Evolutionary conservation across 2,888 invertebrate species (phyloP), one percentile per base, ranked within the genome.

Genomic region (Drosophila mimica): DNA sequence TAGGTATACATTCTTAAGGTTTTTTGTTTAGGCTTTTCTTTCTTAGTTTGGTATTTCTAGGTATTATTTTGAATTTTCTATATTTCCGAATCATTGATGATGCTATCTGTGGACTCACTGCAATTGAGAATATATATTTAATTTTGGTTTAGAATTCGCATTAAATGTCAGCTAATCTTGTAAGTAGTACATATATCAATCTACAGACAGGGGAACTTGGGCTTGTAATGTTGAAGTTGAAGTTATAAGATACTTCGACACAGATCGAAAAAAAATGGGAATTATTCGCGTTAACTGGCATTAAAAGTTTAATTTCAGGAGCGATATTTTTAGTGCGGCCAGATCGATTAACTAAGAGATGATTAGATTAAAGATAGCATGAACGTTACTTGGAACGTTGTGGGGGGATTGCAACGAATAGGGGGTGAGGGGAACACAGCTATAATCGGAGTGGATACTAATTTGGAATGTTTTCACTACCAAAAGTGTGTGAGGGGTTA

Each of bases 1-100:
- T 88, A 89, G 86, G 89, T 85, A 85, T 85, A 85, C 85, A 89
- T 69, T 57, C 69, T 85, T 73, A 83, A 69, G 70, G 81, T 48
- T 69, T 56, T 62, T 25, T 68, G 51, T 15, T 33, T 13, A 15
- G 34, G 34, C 28, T 38, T 52, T 33, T 40, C n/a, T 25, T 64
- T 58, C 17, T 7, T 28, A 59, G 30, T 54, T 30, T 5, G 33
- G 31, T 43, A 57, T 40, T 46, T 59, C 6, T 54, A 38, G 46
- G 36, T 17, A 8, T 38, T 31, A 15, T 34, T n/a, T 30, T 33
- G 25, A 43, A 46, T 34, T 34, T 49, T 40, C 34, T 53, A 68
- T 43, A 31, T 58, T 49, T 70, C 38, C 70, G 43, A 60, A 57
- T 65, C 58, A 74, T 62, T 59, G 65, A 54, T 78, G 63, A 40